Percentiles rank a stretch among this genome's conserved stretches.
Conservation (phyloP, 2,888 invertebrate species). For the Caenorhabditis japonica region DNA sequence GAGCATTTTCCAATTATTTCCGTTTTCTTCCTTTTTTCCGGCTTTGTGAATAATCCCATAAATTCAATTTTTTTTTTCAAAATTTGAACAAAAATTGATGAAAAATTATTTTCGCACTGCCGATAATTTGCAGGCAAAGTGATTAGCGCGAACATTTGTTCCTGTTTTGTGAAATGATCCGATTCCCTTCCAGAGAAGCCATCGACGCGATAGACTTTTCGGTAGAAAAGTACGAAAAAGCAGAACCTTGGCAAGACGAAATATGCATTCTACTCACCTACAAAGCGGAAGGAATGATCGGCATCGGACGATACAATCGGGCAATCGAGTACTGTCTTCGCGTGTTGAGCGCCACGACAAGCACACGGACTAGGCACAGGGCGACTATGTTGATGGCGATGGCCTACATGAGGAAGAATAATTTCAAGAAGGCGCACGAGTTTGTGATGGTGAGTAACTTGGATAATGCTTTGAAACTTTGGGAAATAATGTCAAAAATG, state of each 20-base stretch:
- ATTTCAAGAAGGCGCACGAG: slow-evolving; percentile 24
- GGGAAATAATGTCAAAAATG: too few relatives aligned
- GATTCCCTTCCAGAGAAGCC: slow-evolving; percentile 29
- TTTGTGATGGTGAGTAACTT: slow-evolving; percentile 24
- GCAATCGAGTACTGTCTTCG: slow-evolving; percentile 37
- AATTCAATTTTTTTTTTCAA: too few relatives aligned
- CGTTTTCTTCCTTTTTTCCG: too few relatives aligned
- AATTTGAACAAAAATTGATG: too few relatives aligned
- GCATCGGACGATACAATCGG: slow-evolving; percentile 26
- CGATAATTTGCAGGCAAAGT: too few relatives aligned
- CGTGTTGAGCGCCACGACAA: not conserved
- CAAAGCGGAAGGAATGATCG: slow-evolving; percentile 36
- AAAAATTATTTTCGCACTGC: too few relatives aligned
- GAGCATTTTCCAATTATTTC: too few relatives aligned
- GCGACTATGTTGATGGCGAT: slow-evolving; percentile 39
- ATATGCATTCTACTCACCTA: slow-evolving; percentile 19
- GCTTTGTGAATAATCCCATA: too few relatives aligned
- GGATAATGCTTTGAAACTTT: too few relatives aligned
- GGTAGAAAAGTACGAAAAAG: slow-evolving; percentile 2
- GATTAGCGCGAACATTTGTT: too few relatives aligned
- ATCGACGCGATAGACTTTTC: slow-evolving; percentile 15
- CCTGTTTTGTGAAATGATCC: too few relatives aligned
- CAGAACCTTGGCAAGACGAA: slow-evolving; percentile 6
- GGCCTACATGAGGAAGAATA: slow-evolving; percentile 37
- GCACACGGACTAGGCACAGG: slow-evolving; percentile 7